These are phyloP conservation scores for Euphydryas editha DNA, from an alignment of 2,888 invertebrate genomes.

Conservation along the genomic window DNA sequence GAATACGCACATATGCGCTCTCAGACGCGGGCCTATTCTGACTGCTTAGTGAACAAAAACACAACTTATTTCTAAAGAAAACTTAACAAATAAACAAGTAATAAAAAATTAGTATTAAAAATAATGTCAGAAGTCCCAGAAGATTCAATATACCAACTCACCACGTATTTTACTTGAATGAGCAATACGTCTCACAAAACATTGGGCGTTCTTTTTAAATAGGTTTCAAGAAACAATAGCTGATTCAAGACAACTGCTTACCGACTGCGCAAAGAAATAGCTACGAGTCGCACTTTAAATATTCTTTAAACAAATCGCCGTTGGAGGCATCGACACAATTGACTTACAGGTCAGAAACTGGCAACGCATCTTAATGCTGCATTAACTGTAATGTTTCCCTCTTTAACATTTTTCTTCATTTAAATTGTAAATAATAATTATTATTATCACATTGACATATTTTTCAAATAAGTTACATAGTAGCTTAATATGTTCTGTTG, in stretches of 20 bases:
- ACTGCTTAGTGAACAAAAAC: constrained; percentile 39
- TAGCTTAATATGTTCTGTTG: too few species aligned
- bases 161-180: constrained; percentile 47
- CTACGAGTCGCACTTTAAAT: constrained; percentile 59
- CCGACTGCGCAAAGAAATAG: constrained; percentile 51
- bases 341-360: constrained; percentile 54
- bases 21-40: constrained; percentile 37
- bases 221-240: constrained; percentile 56
- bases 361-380: constrained; percentile 50
- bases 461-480: background rate
- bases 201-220: constrained; percentile 41
- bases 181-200: constrained; percentile 20
- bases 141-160: constrained; percentile 28
- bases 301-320: constrained; percentile 72
- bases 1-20: constrained; percentile 52
- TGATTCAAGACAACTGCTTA: constrained; percentile 58
- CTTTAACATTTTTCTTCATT: background rate
- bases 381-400: constrained; percentile 18
- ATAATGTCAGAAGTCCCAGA: background rate
- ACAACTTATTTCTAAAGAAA: constrained; percentile 24
- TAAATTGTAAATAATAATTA: background rate
- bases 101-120: background rate
- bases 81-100: background rate
- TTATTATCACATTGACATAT: background rate
- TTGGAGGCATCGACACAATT: constrained; percentile 59